Evolutionary conservation across 2,888 invertebrate species (phyloP).

Genomic region (Yponomeuta malinellus): DNA sequence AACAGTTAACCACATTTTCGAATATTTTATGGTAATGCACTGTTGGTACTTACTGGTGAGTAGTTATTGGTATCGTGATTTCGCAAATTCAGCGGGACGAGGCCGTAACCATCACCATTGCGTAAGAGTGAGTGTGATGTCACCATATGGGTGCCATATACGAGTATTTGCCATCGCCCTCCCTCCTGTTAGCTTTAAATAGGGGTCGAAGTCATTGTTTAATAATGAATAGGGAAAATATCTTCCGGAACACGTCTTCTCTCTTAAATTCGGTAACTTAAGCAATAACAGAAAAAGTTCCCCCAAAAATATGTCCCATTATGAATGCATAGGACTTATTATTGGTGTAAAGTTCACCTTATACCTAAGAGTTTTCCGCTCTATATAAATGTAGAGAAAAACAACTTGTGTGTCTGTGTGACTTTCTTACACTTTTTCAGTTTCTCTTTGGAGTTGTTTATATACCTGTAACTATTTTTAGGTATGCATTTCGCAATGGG

Average conservation of each 20-base stretch:
- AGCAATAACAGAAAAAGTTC: constrained; percentile 23
- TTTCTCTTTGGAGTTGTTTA: too few species aligned
- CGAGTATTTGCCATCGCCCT: not conserved
- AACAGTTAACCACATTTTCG: not conserved
- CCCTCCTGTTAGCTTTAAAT: not conserved
- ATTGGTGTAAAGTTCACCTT: not conserved
- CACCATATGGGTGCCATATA: not conserved
- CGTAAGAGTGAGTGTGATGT: not conserved
- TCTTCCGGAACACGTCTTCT: constrained; percentile 21
- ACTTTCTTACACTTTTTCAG: not conserved
- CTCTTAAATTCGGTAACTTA: constrained; percentile 27
- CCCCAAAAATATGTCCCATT: constrained; percentile 23
- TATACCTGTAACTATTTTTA: too few species aligned
- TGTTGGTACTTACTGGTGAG: not conserved
- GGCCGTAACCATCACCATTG: not conserved
- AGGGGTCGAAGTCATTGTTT: constrained; percentile 2
- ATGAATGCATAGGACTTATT: constrained; percentile 39
- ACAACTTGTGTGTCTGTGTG: not conserved
- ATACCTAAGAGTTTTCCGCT: not conserved
- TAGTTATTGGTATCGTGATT: not conserved
- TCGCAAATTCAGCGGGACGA: not conserved
- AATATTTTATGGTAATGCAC: not conserved
- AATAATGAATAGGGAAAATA: constrained; percentile 17
- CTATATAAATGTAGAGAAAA: not conserved
- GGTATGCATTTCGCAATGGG: too few species aligned